A percentile compares a stretch with the other conserved stretches of the same genome.
These are phyloP conservation scores for Plagodis pulveraria DNA, from an alignment of 2,888 invertebrate genomes.

Conservation along the genomic window DNA sequence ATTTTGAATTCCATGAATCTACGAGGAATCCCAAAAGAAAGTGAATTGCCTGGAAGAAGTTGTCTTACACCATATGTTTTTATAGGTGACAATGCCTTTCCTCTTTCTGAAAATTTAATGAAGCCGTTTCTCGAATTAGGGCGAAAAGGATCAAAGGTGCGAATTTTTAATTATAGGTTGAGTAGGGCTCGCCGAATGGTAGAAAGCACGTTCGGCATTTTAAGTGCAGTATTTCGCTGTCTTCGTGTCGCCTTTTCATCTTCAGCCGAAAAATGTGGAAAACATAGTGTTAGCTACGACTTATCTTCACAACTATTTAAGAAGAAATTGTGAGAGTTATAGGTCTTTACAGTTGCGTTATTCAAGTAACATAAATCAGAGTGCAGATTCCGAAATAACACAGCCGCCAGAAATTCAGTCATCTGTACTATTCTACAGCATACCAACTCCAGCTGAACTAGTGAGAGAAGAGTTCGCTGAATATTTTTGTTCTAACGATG, in stretches of 20 bases:
- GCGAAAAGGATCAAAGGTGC: constrained; percentile 29
- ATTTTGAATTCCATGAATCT: constrained; percentile 31
- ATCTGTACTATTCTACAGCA: constrained; percentile 33
- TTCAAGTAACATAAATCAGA: constrained; percentile 35
- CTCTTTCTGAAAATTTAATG: constrained; percentile 36
- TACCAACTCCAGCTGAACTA: constrained; percentile 37
- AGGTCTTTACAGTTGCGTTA: constrained; percentile 34
- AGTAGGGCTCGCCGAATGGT: constrained; percentile 39
- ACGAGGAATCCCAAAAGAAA: constrained; percentile 32
- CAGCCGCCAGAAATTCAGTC: constrained; percentile 34
- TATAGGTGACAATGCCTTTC: constrained; percentile 37
- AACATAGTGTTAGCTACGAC: constrained; percentile 35
- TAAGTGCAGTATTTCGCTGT: constrained; percentile 38
- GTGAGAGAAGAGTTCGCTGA: constrained; percentile 38
- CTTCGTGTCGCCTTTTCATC: constrained; percentile 37
- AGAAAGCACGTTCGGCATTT: constrained; percentile 41
- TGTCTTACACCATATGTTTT: constrained; percentile 35
- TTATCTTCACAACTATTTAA: constrained; percentile 38
- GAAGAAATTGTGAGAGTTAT: constrained; percentile 37
- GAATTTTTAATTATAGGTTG: constrained; percentile 38
- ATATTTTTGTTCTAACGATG: constrained; percentile 38
- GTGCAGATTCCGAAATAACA: constrained; percentile 35
- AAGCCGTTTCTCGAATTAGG: constrained; percentile 37
- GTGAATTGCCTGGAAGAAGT: constrained; percentile 34
- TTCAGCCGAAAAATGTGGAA: constrained; percentile 27